These are phyloP conservation scores for Agapornis roseicollis DNA, from an alignment of 2,113 vertebrate genomes.

Conservation along the genomic window DNA sequence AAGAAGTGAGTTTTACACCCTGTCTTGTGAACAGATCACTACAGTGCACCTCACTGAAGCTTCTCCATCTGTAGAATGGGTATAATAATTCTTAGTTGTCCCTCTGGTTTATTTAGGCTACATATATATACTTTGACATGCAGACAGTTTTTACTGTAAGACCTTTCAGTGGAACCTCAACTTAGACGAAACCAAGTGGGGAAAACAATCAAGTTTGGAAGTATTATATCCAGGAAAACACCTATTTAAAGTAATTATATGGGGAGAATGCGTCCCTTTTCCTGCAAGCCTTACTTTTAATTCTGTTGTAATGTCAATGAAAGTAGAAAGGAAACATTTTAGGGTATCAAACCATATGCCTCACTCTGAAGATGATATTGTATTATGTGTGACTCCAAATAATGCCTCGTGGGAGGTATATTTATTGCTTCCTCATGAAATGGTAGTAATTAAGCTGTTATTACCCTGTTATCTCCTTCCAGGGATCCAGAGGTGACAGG, in stretches of 20 bases:
- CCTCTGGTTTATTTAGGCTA: neutral
- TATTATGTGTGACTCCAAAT: neutral
- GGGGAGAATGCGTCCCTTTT: neutral
- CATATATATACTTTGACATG: fast-evolving
- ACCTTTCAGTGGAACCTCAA: neutral
- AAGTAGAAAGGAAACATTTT: neutral
- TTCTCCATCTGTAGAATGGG: neutral
- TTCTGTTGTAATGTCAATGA: neutral
- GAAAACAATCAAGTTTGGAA: neutral
- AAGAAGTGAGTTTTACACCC: neutral
- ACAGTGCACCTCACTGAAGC: neutral
- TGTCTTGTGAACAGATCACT: neutral
- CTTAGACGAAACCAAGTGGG: neutral
- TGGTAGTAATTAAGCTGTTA: neutral
- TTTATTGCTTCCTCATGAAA: neutral
- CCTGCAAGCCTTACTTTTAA: neutral
- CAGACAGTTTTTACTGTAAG: neutral
- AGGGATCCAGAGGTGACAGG: conserved; percentile 90
- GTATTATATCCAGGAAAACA: neutral
- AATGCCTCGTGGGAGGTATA: fast-evolving
- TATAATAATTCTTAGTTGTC: neutral
- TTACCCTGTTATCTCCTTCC: conserved; percentile 21
- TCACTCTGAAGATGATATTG: neutral
- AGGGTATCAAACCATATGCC: neutral
- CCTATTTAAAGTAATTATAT: neutral